Base-by-base conservation (phyloP, 2,888 invertebrate genomes). In the Lordiphosa fenestrarum region DNA sequence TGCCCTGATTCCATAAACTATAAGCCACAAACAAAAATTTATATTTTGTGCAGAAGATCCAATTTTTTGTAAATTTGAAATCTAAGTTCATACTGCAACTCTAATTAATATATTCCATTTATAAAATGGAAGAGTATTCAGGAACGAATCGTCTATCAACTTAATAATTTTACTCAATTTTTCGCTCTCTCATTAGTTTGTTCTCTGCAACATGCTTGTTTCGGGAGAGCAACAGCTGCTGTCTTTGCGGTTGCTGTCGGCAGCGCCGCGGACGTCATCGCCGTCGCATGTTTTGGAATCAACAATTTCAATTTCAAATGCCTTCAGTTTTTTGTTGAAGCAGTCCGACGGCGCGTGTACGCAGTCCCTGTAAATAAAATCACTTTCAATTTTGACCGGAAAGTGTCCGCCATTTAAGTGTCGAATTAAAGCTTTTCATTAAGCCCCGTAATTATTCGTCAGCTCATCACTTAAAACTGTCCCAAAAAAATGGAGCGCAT, bases 401-500 rank as follows among this genome's bases (percentile, higher is more conserved):
- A 63, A 71, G 68, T 65, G 59, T 51, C 53, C 48, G 42, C 30
- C 52, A 41, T 69, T 35, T 56, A 51, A 62, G 66, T 66, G 67
- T 21, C 50, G 49, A 57, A 59, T 40, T 57, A 61, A 36, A 19
- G n/a, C 35, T 19, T 19, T 19, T 19, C 19, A 23, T 42, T 59
- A 30, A 10, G 30, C 30, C 3, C 30, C 30, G 3, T 10, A 10
- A 30, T 3, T 30, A 48, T 47, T 40, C 6, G 30, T 9, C 15
- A 13, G n/a, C 12, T 12, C 21, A 35, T 50, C 12, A 36, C 2
- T 47, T 21, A 19, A 21, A 35, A 53, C 46, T 41, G 12, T 6
- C 51, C 49, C 15, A 39, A 44, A 42, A 42, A 35, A 42, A 96
- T 97, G 96, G 96, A 97, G 85, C 93, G 95, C 90, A 95, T 98